Conservation (phyloP, 2,888 invertebrate species). For the Eristalis arbustorum region DNA sequence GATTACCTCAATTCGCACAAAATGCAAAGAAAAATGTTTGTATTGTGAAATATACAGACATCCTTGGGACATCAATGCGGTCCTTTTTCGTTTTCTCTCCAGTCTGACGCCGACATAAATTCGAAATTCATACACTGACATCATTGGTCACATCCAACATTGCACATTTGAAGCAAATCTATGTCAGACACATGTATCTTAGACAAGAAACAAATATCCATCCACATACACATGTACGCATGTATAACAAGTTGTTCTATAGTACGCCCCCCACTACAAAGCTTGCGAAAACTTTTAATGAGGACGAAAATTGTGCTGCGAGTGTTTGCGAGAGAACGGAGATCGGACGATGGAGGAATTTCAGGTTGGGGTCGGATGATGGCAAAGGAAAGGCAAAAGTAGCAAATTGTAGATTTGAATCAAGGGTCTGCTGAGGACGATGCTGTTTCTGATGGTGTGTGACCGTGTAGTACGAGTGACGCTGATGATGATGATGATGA, state of each 20-base stretch:
- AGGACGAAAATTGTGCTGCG: conserved; percentile 50
- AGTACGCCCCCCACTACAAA: conserved; percentile 39
- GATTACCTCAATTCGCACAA: no score
- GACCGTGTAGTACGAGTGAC: not conserved
- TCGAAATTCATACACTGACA: not conserved
- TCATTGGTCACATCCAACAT: conserved; percentile 24
- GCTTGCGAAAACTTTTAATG: conserved; percentile 61
- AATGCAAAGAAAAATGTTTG: no score
- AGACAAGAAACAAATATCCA: conserved; percentile 22
- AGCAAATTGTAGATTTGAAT: conserved; percentile 54
- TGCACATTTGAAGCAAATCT: conserved; percentile 46
- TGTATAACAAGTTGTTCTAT: conserved; percentile 26
- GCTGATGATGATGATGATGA: conserved; percentile 38
- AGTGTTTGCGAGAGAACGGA: not conserved
- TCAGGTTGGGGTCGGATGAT: not conserved
- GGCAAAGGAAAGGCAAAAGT: conserved; percentile 24
- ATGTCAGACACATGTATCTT: conserved; percentile 56
- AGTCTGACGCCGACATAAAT: not conserved
- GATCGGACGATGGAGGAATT: not conserved
- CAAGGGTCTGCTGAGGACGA: conserved; percentile 13
- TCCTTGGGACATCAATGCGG: not conserved
- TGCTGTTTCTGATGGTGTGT: not conserved
- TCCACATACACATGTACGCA: not conserved
- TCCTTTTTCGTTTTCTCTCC: not conserved
- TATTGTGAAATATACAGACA: not conserved